Evolutionary conservation across 2,888 invertebrate genomes (phyloP).

Genomic region (Stramonita haemastoma): DNA sequence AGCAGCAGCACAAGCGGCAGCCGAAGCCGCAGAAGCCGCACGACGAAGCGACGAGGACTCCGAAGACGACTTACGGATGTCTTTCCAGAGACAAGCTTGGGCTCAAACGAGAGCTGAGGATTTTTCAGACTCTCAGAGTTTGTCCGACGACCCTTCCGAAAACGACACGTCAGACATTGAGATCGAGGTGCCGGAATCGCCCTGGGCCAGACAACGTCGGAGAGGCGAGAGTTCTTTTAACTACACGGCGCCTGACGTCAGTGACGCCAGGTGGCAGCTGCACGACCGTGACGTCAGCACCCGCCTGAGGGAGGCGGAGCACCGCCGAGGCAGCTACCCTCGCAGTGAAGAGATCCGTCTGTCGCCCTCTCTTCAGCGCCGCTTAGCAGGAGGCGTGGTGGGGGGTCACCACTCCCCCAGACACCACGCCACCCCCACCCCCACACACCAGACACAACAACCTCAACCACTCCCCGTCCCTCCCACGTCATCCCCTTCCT

Average conservation of each 20-base stretch:
- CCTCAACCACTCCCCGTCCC: background rate
- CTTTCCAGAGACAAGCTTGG: background rate
- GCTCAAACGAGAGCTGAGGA: background rate
- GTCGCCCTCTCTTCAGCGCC: background rate
- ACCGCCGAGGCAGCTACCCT: background rate
- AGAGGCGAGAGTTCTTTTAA: background rate
- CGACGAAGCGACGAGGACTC: background rate
- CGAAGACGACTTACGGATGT: background rate
- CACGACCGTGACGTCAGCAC: background rate
- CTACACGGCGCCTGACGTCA: background rate
- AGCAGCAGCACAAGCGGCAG: background rate
- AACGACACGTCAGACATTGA: background rate
- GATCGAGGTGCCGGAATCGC: background rate
- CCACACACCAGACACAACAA: background rate
- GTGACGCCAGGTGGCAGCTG: background rate
- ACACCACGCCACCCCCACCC: background rate
- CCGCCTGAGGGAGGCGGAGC: background rate
- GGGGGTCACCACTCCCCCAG: background rate
- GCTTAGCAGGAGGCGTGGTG: background rate
- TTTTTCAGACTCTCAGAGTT: background rate
- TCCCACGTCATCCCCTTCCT: background rate
- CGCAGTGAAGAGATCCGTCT: background rate
- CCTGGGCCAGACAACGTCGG: background rate
- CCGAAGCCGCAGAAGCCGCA: background rate
- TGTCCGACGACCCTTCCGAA: background rate